Evolutionary conservation across 2,113 vertebrate genomes (phyloP).

Genomic region (Puffinus mauretanicus): DNA sequence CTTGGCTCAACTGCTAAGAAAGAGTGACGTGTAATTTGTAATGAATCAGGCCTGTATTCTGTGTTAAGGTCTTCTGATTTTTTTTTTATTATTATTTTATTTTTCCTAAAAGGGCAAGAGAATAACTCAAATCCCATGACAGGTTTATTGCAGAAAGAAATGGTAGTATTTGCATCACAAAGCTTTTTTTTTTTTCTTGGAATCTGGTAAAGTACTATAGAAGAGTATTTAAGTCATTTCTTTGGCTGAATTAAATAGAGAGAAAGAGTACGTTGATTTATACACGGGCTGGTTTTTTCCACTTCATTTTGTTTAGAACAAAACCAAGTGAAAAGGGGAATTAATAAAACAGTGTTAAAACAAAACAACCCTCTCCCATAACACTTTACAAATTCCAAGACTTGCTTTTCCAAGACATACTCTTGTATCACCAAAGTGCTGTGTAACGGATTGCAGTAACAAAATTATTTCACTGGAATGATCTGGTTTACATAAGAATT

Average conservation of each 20-base stretch:
- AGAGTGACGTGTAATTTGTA: not conserved
- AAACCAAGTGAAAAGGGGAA: constrained; percentile 15
- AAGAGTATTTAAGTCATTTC: constrained; percentile 15
- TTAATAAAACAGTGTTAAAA: constrained; percentile 23
- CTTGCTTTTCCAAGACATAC: not conserved
- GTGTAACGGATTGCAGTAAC: constrained; percentile 26
- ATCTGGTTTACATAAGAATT: constrained; percentile 53
- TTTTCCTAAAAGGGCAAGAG: constrained; percentile 15
- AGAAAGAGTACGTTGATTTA: constrained; percentile 10
- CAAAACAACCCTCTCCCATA: not conserved
- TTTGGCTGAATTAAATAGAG: not conserved
- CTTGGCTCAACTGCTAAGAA: not conserved
- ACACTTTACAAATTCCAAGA: not conserved
- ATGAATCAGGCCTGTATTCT: not conserved
- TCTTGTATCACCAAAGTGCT: constrained; percentile 30
- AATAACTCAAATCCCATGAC: constrained; percentile 22
- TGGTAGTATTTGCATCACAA: constrained; percentile 23
- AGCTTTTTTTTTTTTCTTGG: not conserved
- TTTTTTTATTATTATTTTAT: not conserved
- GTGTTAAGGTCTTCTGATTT: not conserved
- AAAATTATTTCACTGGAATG: constrained; percentile 40
- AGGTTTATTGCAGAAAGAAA: constrained; percentile 40
- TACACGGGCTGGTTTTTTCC: not conserved
- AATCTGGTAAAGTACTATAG: not conserved
- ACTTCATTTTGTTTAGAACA: constrained; percentile 22